Conservation (phyloP, 2,797 vertebrate species). For the Tympanoctomys barrerae region DNA sequence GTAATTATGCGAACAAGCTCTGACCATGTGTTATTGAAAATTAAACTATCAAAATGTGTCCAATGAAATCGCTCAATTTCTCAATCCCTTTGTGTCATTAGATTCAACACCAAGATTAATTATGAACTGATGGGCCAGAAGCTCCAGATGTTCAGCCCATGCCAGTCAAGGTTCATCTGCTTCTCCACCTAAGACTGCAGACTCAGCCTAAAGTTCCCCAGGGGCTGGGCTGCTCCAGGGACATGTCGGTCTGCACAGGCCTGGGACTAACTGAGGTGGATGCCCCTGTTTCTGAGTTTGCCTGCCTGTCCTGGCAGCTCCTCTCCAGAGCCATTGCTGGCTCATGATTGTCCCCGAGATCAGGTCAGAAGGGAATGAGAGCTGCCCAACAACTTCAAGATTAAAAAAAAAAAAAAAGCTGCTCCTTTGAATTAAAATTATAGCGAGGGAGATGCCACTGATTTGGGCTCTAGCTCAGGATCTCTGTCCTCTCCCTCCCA, state of each 20-base stretch:
- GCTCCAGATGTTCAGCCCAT: slow-evolving; percentile 68
- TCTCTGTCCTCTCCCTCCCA: background rate
- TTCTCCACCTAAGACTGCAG: background rate
- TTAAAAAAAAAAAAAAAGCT: background rate
- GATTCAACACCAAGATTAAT: slow-evolving; percentile 79
- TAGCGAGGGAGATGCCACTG: background rate
- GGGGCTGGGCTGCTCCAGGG: background rate
- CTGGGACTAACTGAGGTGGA: background rate
- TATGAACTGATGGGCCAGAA: slow-evolving; percentile 56
- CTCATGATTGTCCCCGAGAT: background rate
- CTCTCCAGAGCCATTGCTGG: background rate
- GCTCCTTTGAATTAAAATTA: background rate
- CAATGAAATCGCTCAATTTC: slow-evolving; percentile 76
- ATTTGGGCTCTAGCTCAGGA: background rate
- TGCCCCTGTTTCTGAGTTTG: background rate
- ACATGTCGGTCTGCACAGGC: background rate
- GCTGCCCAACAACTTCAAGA: background rate
- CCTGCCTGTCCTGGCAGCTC: background rate
- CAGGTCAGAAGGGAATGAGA: background rate
- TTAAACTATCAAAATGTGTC: slow-evolving; percentile 85
- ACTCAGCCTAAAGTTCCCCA: background rate
- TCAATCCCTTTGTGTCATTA: slow-evolving; percentile 63
- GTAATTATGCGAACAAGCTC: slow-evolving; percentile 82
- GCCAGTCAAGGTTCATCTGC: slow-evolving; percentile 63
- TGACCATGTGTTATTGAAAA: slow-evolving; percentile 84